Evolutionary conservation across 2,888 invertebrate species (phyloP).

Genomic region (Polydrusus pterygomalis): DNA sequence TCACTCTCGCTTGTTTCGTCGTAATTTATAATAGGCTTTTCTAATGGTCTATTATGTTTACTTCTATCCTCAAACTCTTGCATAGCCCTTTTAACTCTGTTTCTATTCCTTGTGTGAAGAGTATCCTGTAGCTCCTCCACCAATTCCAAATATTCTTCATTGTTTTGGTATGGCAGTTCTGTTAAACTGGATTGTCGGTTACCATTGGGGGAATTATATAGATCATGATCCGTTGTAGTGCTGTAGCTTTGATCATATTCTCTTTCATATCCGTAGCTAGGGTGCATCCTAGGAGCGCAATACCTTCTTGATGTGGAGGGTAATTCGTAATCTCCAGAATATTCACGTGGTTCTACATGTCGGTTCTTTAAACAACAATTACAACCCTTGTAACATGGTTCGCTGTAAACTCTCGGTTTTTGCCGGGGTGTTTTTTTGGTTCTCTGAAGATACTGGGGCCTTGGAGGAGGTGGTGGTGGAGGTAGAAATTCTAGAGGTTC

Average conservation of each 20-base stretch:
- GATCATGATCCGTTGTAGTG: constrained; percentile 30
- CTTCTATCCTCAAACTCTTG: constrained; percentile 68
- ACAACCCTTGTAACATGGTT: constrained; percentile 32
- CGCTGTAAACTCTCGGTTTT: constrained; percentile 2
- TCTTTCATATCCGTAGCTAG: constrained; percentile 1
- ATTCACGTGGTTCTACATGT: constrained; percentile 1
- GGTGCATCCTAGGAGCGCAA: background rate
- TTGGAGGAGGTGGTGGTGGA: constrained; percentile 29
- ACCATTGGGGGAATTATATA: constrained; percentile 21
- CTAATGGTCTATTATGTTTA: constrained; percentile 67
- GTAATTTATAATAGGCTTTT: constrained; percentile 63
- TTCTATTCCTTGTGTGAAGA: constrained; percentile 67
- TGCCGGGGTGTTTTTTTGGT: background rate
- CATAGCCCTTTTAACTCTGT: constrained; percentile 68
- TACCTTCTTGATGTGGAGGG: constrained; percentile 13
- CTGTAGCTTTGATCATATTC: constrained; percentile 55
- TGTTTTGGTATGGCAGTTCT: constrained; percentile 68
- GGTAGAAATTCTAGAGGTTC: constrained; percentile 28
- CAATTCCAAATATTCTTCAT: constrained; percentile 67
- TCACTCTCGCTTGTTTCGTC: constrained; percentile 62
- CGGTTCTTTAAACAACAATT: constrained; percentile 24
- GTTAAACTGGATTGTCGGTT: constrained; percentile 42
- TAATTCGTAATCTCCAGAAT: constrained; percentile 10
- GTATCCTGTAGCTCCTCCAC: constrained; percentile 69
- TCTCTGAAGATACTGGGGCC: constrained; percentile 29